Base-by-base conservation (phyloP, 2,113 vertebrate genomes). In the Pavo muticus region DNA sequence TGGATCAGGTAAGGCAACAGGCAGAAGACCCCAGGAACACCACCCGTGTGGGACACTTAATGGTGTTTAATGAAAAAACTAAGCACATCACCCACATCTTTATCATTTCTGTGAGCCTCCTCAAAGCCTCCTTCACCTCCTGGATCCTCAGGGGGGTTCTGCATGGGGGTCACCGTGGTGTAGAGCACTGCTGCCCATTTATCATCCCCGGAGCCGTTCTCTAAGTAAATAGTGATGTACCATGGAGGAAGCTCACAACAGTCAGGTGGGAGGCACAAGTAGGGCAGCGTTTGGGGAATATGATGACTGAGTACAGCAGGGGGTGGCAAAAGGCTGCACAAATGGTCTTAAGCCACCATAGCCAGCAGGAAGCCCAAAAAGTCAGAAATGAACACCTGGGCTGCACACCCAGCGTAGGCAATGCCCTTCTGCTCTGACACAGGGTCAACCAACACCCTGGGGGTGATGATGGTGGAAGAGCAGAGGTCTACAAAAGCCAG, bases 71-170 rank as follows among this genome's bases (percentile, higher is more conserved):
- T 11, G 39, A 60, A 68, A 54, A 19, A 19, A 2, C 10, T 9
- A 16, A 77, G 13, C 6, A 2, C 11, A 8, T 16, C 40, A 37
- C 67, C 40, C 48, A 45, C 20, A 12, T 8, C 48, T 64, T 44
- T 23, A 1, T 93, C 40, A 29, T 79, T 50, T 69, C 37, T 37
- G 42, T 20, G 60, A 87, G 90, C 29, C 17, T 95, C 63, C 6
- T 69, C 86, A 95, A 75, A 37, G 94, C 95, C 23, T 96, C 73
- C 24, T 96, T 96, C 39, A 97, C 95, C 45, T 96, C 95, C 10
- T 75, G 90, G 25, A 96, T 97, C 90, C 96, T 96, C 87, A 97
- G 74, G 64, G 15, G 95, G 97, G 47, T 97, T 97, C 39, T 97
- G 78, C 48, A 97, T 73, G 5, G 96, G 97, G 12, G 88, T 97